Evolutionary conservation across 2,888 invertebrate species (phyloP).

Genomic region (Microctonus hyperodae): DNA sequence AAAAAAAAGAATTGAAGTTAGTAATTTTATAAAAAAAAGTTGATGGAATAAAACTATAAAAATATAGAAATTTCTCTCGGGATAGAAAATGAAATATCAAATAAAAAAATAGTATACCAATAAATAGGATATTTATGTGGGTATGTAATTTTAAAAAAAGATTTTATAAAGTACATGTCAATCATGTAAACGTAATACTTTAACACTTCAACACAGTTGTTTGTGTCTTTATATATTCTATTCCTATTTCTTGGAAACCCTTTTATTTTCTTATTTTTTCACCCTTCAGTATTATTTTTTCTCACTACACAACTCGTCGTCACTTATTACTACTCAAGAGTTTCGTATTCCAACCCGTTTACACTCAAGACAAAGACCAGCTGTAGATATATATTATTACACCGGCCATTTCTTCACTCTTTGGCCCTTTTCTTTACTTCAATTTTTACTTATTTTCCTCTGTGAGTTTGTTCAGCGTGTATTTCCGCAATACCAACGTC

Average conservation of each 20-base stretch:
- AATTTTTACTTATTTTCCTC: background rate
- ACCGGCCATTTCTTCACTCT: background rate
- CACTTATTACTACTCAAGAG: background rate
- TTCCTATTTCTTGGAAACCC: background rate
- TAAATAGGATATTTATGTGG: too few relatives aligned
- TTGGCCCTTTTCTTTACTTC: background rate
- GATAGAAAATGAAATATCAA: too few relatives aligned
- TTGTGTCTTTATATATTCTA: background rate
- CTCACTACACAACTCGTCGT: background rate
- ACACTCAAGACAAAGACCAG: conserved; percentile 7
- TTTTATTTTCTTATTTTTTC: background rate
- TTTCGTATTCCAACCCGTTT: conserved; percentile 11
- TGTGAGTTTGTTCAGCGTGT: background rate
- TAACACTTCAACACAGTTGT: background rate
- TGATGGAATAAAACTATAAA: too few relatives aligned
- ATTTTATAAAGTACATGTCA: background rate
- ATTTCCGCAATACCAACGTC: conserved; percentile 18
- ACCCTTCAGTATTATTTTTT: background rate
- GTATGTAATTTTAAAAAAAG: background rate
- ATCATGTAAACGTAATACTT: background rate
- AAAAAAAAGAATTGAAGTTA: too few relatives aligned
- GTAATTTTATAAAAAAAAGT: too few relatives aligned
- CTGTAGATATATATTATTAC: conserved; percentile 10
- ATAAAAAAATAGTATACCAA: too few relatives aligned
- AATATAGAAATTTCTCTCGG: too few relatives aligned